Percentiles rank a stretch among this genome's conserved stretches.
Evolutionary conservation across 2,888 invertebrate species (phyloP).

Genomic region (Pollenia labialis): DNA sequence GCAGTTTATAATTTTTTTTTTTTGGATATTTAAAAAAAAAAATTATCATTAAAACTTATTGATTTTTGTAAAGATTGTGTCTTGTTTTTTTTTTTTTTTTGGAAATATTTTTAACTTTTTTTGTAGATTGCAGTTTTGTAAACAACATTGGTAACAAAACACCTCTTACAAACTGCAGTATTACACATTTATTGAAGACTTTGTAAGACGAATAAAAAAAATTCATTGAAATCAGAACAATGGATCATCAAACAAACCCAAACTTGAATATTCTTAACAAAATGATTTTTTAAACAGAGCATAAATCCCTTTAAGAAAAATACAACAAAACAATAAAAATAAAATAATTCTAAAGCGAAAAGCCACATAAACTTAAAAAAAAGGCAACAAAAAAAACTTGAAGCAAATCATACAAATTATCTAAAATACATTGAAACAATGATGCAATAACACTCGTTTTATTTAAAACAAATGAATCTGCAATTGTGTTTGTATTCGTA

Average conservation of each 20-base stretch:
- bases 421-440: slow-evolving; percentile 39
- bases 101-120: no score
- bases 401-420: slow-evolving; percentile 55
- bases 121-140: no score
- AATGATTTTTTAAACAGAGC: slow-evolving; percentile 81
- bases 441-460: slow-evolving; percentile 38
- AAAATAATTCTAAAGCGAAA: slow-evolving; percentile 17
- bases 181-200: slow-evolving; percentile 17
- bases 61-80: no score
- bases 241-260: slow-evolving; percentile 69
- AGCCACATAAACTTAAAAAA: background rate
- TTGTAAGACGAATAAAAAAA: slow-evolving; percentile 38
- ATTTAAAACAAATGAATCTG: slow-evolving; percentile 15
- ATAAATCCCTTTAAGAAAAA: slow-evolving; percentile 78
- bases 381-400: background rate
- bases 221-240: slow-evolving; percentile 51
- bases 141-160: no score
- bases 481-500: background rate
- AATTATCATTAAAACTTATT: no score
- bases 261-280: slow-evolving; percentile 72
- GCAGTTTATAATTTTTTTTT: no score
- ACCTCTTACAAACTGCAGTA: slow-evolving; percentile 30
- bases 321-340: slow-evolving; percentile 1
- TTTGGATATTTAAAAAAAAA: no score
- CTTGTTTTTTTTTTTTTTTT: background rate